These are phyloP conservation scores for Vanacampus margaritifer DNA, from an alignment of 2,113 vertebrate species.

Conservation along the genomic window DNA sequence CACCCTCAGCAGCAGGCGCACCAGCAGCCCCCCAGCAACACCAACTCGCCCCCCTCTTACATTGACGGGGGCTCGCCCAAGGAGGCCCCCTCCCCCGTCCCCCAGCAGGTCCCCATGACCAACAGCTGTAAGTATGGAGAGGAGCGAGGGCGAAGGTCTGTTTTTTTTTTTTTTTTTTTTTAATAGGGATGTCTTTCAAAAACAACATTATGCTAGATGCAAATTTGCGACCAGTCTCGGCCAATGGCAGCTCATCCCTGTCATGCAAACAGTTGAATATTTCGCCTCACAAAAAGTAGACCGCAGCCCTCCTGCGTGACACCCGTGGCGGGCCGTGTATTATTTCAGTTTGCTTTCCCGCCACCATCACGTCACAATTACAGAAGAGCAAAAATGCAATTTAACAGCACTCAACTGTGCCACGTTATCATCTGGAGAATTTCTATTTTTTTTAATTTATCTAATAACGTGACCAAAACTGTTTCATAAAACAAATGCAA, in stretches of 20 bases:
- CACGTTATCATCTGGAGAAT: not conserved
- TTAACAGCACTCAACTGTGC: not conserved
- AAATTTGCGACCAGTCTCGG: not conserved
- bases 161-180: slow-evolving; percentile 15
- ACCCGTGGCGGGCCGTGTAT: not conserved
- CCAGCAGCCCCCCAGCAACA: slow-evolving; percentile 75
- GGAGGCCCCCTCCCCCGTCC: slow-evolving; percentile 81
- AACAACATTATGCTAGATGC: slow-evolving; percentile 1
- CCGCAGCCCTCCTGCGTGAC: too few relatives aligned
- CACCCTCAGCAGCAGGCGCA: slow-evolving; percentile 72
- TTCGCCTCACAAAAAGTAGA: not conserved
- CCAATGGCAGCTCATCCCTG: not conserved
- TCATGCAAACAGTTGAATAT: not conserved
- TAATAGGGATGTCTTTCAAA: not conserved
- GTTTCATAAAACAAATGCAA: too few relatives aligned
- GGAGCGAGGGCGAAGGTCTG: slow-evolving; percentile 55
- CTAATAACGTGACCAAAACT: too few relatives aligned
- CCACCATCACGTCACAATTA: not conserved
- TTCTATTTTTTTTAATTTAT: too few relatives aligned
- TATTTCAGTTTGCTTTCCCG: not conserved
- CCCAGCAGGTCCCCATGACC: slow-evolving; percentile 77
- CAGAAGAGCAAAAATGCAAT: not conserved
- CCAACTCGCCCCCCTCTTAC: slow-evolving; percentile 79
- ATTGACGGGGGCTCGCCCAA: slow-evolving; percentile 81
- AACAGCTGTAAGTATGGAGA: slow-evolving; percentile 86